Evolutionary conservation across 2,797 vertebrate species (phyloP), one percentile per base, ranked within the genome.

Genomic region (Neostethus bicornis): DNA sequence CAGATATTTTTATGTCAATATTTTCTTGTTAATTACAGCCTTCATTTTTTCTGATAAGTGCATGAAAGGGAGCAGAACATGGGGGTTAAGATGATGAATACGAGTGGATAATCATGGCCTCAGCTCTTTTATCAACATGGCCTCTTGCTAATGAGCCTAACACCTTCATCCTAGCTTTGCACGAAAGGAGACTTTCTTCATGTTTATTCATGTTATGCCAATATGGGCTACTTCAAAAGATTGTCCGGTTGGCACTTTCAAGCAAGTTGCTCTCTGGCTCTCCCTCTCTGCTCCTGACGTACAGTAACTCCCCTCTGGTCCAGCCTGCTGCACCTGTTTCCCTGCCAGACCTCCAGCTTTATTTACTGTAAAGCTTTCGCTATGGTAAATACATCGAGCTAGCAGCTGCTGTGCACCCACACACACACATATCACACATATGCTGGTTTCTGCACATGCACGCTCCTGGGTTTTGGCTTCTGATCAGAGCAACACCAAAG

Each of bases 121-220:
- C 28, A 35, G 61, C 64, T 70, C 72, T 74, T 79, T 61, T 61
- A 81, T 77, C 78, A 69, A 20, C 72, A 60, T 51, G 62, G 70
- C 53, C 64, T 65, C 68, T 53, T 60, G 62, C 56, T 83, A 85
- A 80, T 78, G 82, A 85, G 79, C 66, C 53, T 57, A 57, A 81
- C 55, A 75, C 65, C 68, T 66, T 77, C 62, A 60, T 60, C 53
- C 66, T 46, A 13, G 44, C 72, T 74, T 68, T 70, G 69, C 81
- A 77, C 45, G 45, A 81, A 76, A 80, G 79, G 71, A 79, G 80
- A 70, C 59, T 46, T 52, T 6, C 29, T 52, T 85, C 71, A 88
- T 87, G 80, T 80, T 80, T 87, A 86, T 89, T 87, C 81, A 89
- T 84, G 70, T 63, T 71, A 75, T 85, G 84, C 85, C 85, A 82